Base-by-base conservation (phyloP, 1,140 invertebrate species). In the Drosophila navojoa region DNA sequence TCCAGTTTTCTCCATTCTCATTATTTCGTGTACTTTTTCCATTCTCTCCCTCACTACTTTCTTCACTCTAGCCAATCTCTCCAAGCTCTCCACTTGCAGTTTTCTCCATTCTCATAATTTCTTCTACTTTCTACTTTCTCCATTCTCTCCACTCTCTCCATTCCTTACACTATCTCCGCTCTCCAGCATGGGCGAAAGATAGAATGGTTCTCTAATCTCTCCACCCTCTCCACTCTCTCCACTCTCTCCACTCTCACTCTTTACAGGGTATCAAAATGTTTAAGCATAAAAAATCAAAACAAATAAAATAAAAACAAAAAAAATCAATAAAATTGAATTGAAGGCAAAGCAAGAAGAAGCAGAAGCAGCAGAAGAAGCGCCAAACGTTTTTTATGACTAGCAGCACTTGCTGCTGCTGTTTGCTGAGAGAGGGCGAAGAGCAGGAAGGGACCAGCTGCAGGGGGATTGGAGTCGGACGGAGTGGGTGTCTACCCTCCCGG, bases 261-360 rank as follows among this genome's bases (percentile, higher is more conserved):
- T 32, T 38, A 22, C 22, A 72, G 70, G 70, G 70, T 72, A 68
- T 74, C 32, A 1, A 59, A 59, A 47, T 32, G 57, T 59, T 59
- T 22, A 47, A 32, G 57, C 42, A 27, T 16, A 57, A 57, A 59
- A 40, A 40, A 55, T 5, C 15, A 54, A 29, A 29, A 19, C 15
- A 44, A 59, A 45, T 29, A 11, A 47, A 59, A 32, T 29, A 11
- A 27, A 59, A 54, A 52, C 58, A 63, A 63, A 61, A 54, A 86
- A 86, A 87, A 87, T 87, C 82, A 82, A 86, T 86, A 86, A 86
- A 87, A 87, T 87, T 82, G 84, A 82, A 86, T 86, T 75, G 81
- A 57, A 75, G 75, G 77, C 64, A 61, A 52, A 66, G 55, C 25
- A 32, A 47, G 9, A 59, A 59, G 57, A 29, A 29, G 25, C 22